Evolutionary conservation across 1,140 invertebrate species (phyloP).

Genomic region (Brachionus rubens): DNA sequence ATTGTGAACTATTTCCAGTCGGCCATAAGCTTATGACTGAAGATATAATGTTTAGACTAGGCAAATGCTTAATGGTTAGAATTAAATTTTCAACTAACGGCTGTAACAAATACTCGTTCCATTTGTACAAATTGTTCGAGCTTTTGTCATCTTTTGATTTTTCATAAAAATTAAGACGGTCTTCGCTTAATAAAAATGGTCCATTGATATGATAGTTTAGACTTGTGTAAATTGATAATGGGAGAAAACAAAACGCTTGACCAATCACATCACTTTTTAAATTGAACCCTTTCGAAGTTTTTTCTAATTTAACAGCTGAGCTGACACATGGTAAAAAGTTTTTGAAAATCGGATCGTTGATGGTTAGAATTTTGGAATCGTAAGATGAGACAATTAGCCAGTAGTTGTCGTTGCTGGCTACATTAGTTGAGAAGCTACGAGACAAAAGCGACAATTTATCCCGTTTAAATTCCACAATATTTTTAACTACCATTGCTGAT

Average conservation of each 20-base stretch:
- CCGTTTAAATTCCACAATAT: background rate
- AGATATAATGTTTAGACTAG: background rate
- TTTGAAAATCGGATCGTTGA: slow-evolving; percentile 42
- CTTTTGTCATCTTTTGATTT: slow-evolving; percentile 3
- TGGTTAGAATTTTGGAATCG: slow-evolving; percentile 44
- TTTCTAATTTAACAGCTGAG: slow-evolving; percentile 49
- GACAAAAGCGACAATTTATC: background rate
- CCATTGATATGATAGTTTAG: slow-evolving; percentile 56
- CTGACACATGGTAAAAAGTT: slow-evolving; percentile 52
- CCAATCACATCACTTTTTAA: slow-evolving; percentile 46
- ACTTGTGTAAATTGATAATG: slow-evolving; percentile 52
- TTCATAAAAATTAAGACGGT: slow-evolving; percentile 43
- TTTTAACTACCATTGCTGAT: background rate
- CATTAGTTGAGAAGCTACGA: background rate
- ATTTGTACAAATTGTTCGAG: slow-evolving; percentile 5
- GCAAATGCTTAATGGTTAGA: slow-evolving; percentile 1
- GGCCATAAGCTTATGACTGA: background rate
- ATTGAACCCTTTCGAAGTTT: slow-evolving; percentile 1
- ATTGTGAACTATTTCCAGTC: background rate
- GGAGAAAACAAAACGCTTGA: slow-evolving; percentile 55
- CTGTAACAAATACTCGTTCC: background rate
- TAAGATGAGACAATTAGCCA: slow-evolving; percentile 48
- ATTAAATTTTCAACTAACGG: slow-evolving; percentile 4
- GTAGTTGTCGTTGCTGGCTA: background rate
- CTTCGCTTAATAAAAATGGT: slow-evolving; percentile 54